phyloP scores from a whole-genome alignment of 2,888 invertebrate species.

The Hoplodrina blanda region DNA sequence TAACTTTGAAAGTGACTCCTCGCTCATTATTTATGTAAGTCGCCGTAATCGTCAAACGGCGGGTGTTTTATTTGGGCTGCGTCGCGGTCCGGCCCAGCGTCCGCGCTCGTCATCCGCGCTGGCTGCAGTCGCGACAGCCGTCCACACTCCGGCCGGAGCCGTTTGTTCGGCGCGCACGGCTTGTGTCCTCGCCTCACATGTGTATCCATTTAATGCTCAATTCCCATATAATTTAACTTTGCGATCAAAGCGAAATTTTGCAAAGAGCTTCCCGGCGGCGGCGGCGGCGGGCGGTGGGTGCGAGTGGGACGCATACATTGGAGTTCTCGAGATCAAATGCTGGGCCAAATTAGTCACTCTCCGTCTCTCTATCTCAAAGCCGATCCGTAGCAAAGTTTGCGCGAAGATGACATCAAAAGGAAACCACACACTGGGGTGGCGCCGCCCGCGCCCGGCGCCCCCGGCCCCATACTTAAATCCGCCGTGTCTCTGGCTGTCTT shows the following conservation, averaged over 20 bases:
- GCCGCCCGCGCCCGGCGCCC: conserved; percentile 75
- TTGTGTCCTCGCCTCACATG: conserved; percentile 79
- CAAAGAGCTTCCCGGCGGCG: conserved; percentile 89
- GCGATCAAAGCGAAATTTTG: conserved; percentile 91
- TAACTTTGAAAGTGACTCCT: conserved; percentile 87
- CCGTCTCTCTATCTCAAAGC: conserved; percentile 91
- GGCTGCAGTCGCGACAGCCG: conserved; percentile 17
- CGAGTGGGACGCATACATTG: conserved; percentile 86
- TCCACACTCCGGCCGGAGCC: conserved; percentile 22
- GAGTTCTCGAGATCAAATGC: conserved; percentile 90
- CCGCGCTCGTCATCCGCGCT: conserved; percentile 55
- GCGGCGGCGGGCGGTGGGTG: conserved; percentile 84
- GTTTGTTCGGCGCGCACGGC: conserved; percentile 54
- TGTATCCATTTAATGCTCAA: conserved; percentile 91
- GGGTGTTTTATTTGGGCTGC: conserved; percentile 79
- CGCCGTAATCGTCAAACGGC: conserved; percentile 85
- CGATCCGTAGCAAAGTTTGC: conserved; percentile 91
- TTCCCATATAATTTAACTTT: conserved; percentile 91
- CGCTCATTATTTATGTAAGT: conserved; percentile 89
- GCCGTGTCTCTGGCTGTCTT: conserved; percentile 89
- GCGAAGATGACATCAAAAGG: conserved; percentile 91
- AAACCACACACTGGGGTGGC: conserved; percentile 90
- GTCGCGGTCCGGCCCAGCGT: conserved; percentile 72
- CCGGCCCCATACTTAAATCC: conserved; percentile 87
- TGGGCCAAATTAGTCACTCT: conserved; percentile 91